Evolutionary conservation across 1,140 invertebrate genomes (phyloP).

Genomic region (Diorhabda sublineata): DNA sequence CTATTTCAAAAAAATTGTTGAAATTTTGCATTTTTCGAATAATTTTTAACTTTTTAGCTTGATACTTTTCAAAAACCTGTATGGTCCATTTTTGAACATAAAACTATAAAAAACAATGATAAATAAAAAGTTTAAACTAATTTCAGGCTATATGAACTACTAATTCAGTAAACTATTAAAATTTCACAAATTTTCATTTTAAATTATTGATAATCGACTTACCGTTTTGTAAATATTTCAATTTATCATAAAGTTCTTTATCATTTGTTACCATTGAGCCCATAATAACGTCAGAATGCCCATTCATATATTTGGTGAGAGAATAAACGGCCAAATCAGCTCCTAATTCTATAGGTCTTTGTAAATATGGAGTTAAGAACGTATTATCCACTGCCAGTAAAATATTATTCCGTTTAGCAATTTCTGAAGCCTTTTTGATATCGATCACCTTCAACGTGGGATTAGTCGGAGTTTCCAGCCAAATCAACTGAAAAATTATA

Average conservation of each 20-base stretch:
- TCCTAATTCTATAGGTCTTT: conserved; percentile 85
- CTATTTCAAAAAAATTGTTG: too few species aligned
- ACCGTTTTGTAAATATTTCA: conserved; percentile 91
- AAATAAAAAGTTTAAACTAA: too few species aligned
- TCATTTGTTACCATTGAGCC: conserved; percentile 77
- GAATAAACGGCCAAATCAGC: conserved; percentile 93
- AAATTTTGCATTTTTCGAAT: too few species aligned
- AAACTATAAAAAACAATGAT: too few species aligned
- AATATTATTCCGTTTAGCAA: conserved; percentile 60
- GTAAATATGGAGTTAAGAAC: conserved; percentile 93
- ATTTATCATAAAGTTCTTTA: conserved; percentile 64
- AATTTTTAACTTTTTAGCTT: too few species aligned
- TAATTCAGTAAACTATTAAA: too few species aligned
- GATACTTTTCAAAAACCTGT: too few species aligned
- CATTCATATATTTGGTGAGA: conserved; percentile 97
- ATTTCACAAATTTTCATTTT: neutral
- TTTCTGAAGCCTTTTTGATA: conserved; percentile 69
- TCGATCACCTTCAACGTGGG: conserved; percentile 90
- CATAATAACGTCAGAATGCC: conserved; percentile 97
- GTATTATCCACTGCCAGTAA: conserved; percentile 95
- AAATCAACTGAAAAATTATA: conserved; percentile 55
- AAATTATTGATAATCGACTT: conserved; percentile 37
- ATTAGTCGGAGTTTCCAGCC: conserved; percentile 98
- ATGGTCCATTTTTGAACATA: too few species aligned
- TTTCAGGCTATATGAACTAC: too few species aligned